Base-by-base conservation (phyloP, 2,797 vertebrate species). In the Urocyon cinereoargenteus region DNA sequence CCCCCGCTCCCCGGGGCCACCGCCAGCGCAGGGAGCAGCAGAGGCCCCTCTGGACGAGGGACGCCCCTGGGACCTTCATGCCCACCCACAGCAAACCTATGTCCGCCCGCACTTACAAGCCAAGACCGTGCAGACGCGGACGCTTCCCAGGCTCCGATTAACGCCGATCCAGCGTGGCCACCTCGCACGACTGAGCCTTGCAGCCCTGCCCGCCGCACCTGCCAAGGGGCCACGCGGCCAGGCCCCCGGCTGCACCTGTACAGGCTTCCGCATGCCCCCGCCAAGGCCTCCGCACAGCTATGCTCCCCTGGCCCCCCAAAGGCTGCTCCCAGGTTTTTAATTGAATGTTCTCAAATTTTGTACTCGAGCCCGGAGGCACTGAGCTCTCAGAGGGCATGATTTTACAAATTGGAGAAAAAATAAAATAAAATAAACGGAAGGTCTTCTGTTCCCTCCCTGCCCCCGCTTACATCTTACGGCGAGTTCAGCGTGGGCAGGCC, bases 301-400 rank as follows among this genome's bases (percentile, higher is more conserved):
- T 0, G 2, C 45, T 49, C 26, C 61, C 61, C 19, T 21, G 22
- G 36, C 7, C 88, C 61, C 1, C 2, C n/a, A 5, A 86, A 82
- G 64, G 15, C 3, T 0, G 73, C 62, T 36, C 34, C 8, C 6
- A 3, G 5, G 66, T 51, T 88, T 94, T 84, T 94, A 96, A 97
- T 86, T 90, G 94, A 95, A 95, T 91, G 93, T 90, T 97, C 92
- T 96, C 87, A 62, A 70, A 79, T 92, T 75, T 68, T 62, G 51
- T 96, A 31, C 86, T 94, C 0, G 13, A 91, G 97, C 86, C 93
- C 1, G 0, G 61, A 96, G 96, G 96, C 96, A 40, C 57, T 11
- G 26, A 9, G 49, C 79, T 77, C 91, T 95, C 90, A 31, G 45
- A 91, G 84, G 86, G 79, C 66, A 40, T 2, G 19, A 31, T 49